Conservation (phyloP, 2,113 vertebrate species). For the Aspiorhynchus laticeps region DNA sequence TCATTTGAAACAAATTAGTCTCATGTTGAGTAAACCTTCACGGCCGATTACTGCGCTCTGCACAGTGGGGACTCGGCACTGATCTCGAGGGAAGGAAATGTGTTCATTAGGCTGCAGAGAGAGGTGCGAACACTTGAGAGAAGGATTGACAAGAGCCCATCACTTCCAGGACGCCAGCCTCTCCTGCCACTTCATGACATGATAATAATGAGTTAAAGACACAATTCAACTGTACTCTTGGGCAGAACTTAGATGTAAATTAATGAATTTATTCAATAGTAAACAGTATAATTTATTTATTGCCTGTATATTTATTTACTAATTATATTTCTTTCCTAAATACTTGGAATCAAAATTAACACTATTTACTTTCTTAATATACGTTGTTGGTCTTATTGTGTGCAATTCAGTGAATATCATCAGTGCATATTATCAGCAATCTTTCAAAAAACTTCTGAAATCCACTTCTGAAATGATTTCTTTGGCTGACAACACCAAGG, state of each 20-base stretch:
- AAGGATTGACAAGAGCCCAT: conserved; percentile 26
- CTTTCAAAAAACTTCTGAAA: too few species aligned
- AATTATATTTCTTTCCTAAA: too few species aligned
- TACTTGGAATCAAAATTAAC: too few species aligned
- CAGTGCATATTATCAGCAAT: too few species aligned
- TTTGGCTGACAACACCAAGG: too few species aligned
- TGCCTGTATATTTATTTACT: too few species aligned
- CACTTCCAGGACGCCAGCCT: conserved; percentile 4
- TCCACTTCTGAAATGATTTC: too few species aligned
- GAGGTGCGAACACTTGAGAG: conserved; percentile 16
- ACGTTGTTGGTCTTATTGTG: too few species aligned
- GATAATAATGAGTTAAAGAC: conserved; percentile 20
- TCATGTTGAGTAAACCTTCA: conserved; percentile 54
- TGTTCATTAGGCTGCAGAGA: conserved; percentile 43
- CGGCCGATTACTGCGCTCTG: conserved; percentile 36
- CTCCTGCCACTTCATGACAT: conserved; percentile 3
- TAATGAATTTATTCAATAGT: not conserved
- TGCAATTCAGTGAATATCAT: too few species aligned
- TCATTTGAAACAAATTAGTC: conserved; percentile 59
- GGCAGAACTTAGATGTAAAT: not conserved
- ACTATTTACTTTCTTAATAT: too few species aligned
- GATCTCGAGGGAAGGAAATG: conserved; percentile 34
- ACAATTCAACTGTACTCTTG: not conserved
- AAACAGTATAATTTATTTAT: not conserved
- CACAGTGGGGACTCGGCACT: conserved; percentile 9